Evolutionary conservation across 2,888 invertebrate species (phyloP), one percentile per base, ranked within the genome.

Genomic region (Pandemis heparana): DNA sequence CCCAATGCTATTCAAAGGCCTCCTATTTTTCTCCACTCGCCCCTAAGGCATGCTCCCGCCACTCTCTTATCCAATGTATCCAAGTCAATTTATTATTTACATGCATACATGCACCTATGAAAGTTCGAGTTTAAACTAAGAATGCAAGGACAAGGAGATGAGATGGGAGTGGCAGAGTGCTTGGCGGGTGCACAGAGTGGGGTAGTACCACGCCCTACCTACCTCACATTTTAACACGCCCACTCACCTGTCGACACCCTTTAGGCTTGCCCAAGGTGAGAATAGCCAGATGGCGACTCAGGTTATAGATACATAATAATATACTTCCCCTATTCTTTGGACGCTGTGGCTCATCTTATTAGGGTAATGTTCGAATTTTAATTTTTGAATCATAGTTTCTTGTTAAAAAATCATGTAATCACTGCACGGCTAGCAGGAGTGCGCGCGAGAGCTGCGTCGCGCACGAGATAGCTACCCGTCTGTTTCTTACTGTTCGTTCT

Each of bases 221-320:
- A 63, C 70, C 70, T 56, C 23, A 6, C 56, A 18, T 53, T 56
- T 48, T 18, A 38, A 10, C 66, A 72, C 75, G 69, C 66, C 75
- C 64, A 67, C 66, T 73, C 56, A 68, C 72, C 72, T 75, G 70
- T 56, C 53, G 48, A 12, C 67, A 67, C 67, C 71, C 71, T 71
- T 63, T 32, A 10, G 12, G 10, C 46, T 67, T 63, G 61, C 39
- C 16, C 9, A 14, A 16, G 51, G 8, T 16, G 18, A 53, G 16
- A 9, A 48, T 14, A 14, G n/a, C 53, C 18, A 16, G 16, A 8
- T 16, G 51, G 8, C 6, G 7, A 14, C 7, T 16, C 46, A 46
- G 9, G 10, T 14, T 46, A 7, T 7, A 8, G 9, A 9, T 41
- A 41, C 41, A 7, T 3, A 6, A 8, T 5, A 32, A 32, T 4